These are phyloP conservation scores for Peromyscus nudipes DNA, from an alignment of 2,797 vertebrate species.

Conservation along the genomic window DNA sequence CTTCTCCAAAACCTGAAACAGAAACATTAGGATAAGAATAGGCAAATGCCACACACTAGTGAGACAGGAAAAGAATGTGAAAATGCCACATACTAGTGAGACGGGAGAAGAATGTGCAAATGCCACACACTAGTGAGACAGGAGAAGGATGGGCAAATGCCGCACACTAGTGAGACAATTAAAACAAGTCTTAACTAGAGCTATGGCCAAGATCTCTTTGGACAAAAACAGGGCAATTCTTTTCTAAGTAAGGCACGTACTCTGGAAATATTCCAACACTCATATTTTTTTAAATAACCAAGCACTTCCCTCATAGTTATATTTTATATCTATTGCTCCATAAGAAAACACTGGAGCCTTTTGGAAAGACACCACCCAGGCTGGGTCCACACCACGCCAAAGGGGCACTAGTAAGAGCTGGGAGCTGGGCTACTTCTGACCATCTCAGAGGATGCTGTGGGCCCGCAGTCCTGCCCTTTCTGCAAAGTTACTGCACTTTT, in stretches of 20 bases:
- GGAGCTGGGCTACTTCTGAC: background rate
- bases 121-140: background rate
- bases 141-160: background rate
- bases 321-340: background rate
- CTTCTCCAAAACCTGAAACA: background rate
- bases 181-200: background rate
- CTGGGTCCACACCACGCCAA: background rate
- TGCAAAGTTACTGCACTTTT: background rate
- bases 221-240: background rate
- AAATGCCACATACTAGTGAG: background rate
- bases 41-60: background rate
- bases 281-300: slow-evolving; percentile 11
- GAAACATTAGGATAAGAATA: background rate
- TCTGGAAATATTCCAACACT: slow-evolving; percentile 16
- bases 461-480: background rate
- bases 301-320: background rate
- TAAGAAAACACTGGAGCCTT: background rate
- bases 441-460: background rate
- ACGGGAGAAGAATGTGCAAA: background rate
- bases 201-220: background rate
- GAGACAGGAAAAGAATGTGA: background rate
- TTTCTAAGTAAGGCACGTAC: background rate
- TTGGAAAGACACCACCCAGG: background rate
- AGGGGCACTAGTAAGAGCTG: background rate
- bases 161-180: background rate